These are phyloP conservation scores for Sinocyclocheilus anophthalmus DNA, from an alignment of 2,113 vertebrate species.

Conservation along the genomic window DNA sequence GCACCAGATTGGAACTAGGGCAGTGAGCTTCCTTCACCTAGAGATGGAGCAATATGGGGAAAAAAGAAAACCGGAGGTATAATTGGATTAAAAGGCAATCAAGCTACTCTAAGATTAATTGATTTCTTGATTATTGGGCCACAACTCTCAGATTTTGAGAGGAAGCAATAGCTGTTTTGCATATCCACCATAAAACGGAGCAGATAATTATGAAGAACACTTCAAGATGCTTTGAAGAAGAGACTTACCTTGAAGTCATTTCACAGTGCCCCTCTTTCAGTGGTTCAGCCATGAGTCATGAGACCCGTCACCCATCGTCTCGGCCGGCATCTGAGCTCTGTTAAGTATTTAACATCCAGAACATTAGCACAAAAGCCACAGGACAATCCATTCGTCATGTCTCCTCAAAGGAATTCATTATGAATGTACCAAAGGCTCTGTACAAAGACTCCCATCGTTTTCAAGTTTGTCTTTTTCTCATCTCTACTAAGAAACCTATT, in stretches of 20 bases:
- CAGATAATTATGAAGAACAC: neutral
- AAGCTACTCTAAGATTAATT: slow-evolving; percentile 56
- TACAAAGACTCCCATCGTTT: slow-evolving; percentile 74
- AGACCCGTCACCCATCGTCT: slow-evolving; percentile 47
- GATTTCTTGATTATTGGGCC: slow-evolving; percentile 64
- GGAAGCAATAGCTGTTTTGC: slow-evolving; percentile 57
- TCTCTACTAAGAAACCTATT: slow-evolving; percentile 71
- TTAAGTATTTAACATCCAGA: slow-evolving; percentile 67
- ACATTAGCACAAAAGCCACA: slow-evolving; percentile 65
- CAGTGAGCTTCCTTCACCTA: slow-evolving; percentile 47
- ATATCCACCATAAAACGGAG: neutral
- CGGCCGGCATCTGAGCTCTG: slow-evolving; percentile 56
- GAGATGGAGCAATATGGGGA: slow-evolving; percentile 4
- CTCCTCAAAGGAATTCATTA: slow-evolving; percentile 71
- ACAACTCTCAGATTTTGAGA: slow-evolving; percentile 55
- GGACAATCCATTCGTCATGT: slow-evolving; percentile 70
- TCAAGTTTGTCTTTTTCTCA: slow-evolving; percentile 64
- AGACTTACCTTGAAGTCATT: slow-evolving; percentile 13
- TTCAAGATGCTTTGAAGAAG: neutral
- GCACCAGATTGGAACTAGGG: slow-evolving; percentile 48
- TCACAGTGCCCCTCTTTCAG: neutral
- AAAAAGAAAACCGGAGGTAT: neutral
- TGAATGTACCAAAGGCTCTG: slow-evolving; percentile 70
- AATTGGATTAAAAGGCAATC: slow-evolving; percentile 46
- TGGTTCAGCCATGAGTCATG: slow-evolving; percentile 22